Percentiles rank a stretch among this genome's conserved stretches.
Evolutionary conservation across 2,888 invertebrate genomes (phyloP).

Genomic region (Ecdyonurus torrentis): DNA sequence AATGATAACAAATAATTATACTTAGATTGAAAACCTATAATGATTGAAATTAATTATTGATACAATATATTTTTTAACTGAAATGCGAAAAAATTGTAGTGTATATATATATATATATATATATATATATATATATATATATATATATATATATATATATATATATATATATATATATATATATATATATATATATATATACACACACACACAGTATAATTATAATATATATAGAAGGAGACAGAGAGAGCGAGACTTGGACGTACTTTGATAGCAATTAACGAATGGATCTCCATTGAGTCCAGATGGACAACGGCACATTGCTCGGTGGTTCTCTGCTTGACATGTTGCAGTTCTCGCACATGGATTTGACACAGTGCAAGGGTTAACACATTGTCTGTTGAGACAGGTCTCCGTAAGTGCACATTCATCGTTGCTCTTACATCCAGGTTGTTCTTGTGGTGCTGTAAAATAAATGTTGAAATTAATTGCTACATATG

Average conservation of each 20-base stretch:
- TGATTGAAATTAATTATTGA: not conserved
- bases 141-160: too few species aligned
- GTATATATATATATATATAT: too few species aligned
- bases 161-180: too few species aligned
- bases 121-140: too few species aligned
- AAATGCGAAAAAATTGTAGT: too few species aligned
- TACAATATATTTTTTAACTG: not conserved
- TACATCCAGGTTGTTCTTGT: slow-evolving; percentile 42
- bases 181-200: too few species aligned
- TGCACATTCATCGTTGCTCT: slow-evolving; percentile 52
- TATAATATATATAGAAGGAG: too few species aligned
- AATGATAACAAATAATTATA: too few species aligned
- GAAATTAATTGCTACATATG: not conserved
- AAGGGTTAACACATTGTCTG: slow-evolving; percentile 60
- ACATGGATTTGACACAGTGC: slow-evolving; percentile 49
- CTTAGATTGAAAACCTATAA: too few species aligned
- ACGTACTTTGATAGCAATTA: slow-evolving; percentile 43
- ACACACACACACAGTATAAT: too few species aligned
- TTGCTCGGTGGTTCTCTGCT: slow-evolving; percentile 55
- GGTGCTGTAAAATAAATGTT: slow-evolving; percentile 18
- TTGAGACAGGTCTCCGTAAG: slow-evolving; percentile 53
- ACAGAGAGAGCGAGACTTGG: too few species aligned
- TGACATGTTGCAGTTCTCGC: slow-evolving; percentile 62
- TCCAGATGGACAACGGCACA: slow-evolving; percentile 57
- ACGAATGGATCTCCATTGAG: slow-evolving; percentile 65